Base-by-base conservation (phyloP, 2,888 invertebrate genomes). In the Empis stercorea region DNA sequence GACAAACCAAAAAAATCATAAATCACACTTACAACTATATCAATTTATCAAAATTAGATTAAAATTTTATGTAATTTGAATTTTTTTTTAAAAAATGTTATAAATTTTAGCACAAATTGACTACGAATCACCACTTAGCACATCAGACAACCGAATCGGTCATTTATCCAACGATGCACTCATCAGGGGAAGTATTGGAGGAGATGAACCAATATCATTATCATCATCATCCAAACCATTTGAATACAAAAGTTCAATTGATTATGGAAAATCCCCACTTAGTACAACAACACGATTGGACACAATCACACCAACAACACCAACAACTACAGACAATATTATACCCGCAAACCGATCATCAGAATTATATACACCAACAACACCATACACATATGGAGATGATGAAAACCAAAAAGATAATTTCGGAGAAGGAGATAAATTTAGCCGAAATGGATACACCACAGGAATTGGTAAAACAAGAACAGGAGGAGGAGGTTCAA, bases 391-490 rank as follows among this genome's bases (percentile, higher is more conserved):
- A 47, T 60, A 61, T 50, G 62, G 62, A 55, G 65, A 68, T 53
- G 65, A 66, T 55, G 68, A 68, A 58, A 68, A 67, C 58, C 61
- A 63, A 63, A 68, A 67, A 52, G 66, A 68, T 57, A 64, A 63
- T 55, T 56, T 63, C 58, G 64, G 63, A 52, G 59, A 62, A 59
- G 64, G 65, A 55, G 65, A 64, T 50, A 65, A 68, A 48, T 30
- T 16, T 36, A 20, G 13, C 20, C 30, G 39, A 40, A 42, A 42
- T 6, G 42, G 30, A 14, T 39, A 40, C 16, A 11, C 23, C 23
- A n/a, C n/a, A n/a, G 43, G 30, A 27, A 20, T 10, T 13, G 30
- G 10, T 17, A 30, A 17, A n/a, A 36, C 32, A 41, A 7, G 32
- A 23, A 23, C 20, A 46, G 17, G 20, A 23, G 17, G 20, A 23